Evolutionary conservation across 2,888 invertebrate genomes (phyloP), one percentile per base, ranked within the genome.

Genomic region (Meta bourneti): DNA sequence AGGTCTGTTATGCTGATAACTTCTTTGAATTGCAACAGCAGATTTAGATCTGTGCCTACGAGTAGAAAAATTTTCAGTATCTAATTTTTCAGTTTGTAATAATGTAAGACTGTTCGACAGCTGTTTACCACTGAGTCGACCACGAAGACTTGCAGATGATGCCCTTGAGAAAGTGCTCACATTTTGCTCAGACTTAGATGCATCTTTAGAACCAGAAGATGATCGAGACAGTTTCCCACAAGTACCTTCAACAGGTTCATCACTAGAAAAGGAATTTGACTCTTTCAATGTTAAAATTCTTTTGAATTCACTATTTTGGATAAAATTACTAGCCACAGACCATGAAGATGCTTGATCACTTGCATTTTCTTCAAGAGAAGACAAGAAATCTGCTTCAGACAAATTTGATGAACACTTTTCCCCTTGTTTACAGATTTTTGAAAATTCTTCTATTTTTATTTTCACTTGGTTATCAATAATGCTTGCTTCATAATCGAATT

Each of bases 181-280:
- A 51, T 75, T 79, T 74, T 85, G 81, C 6, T 92, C 89, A n/a
- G 85, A 84, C 74, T 81, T 92, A n/a, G 89, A 85, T 77, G 85
- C 77, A 74, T 92, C 89, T 86, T 89, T 92, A 4, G 92, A 92
- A n/a, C 84, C 92, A 20, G 92, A 92, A 80, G 85, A 92, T 4
- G 92, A 89, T 8, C 81, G 85, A 1, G 89, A 86, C n/a, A 89
- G 51, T 77, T 92, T 89, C 0, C 89, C 84, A 81, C 89, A 61
- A 7, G 72, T 51, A 6, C 77, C 85, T 61, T 89, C 88, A 7
- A 75, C 34, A 9, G 92, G 89, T 61, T 92, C 92, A 85, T 92
- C 92, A 77, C 87, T 92, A 51, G 92, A 92, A 77, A 89, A 84
- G 11, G 92, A 92, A 85, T 92, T 92, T 13, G 92, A 92, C 70